phyloP scores from a whole-genome alignment of 2,113 vertebrate species.

The Zeus faber region DNA sequence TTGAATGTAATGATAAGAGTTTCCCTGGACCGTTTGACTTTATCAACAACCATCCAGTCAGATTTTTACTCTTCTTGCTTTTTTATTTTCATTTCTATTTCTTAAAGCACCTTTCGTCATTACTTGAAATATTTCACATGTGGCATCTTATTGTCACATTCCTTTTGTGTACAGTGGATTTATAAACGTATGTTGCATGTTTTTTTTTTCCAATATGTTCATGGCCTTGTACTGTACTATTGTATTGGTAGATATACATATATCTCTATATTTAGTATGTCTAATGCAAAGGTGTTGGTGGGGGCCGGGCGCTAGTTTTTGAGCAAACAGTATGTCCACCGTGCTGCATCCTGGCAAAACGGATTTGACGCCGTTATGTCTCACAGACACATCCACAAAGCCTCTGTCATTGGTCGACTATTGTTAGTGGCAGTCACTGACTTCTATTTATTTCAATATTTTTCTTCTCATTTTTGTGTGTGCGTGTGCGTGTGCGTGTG shows the following conservation, averaged over 20 bases:
- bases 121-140: constrained; percentile 56
- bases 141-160: constrained; percentile 38
- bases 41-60: too few relatives aligned
- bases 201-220: constrained; percentile 47
- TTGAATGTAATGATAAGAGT: constrained; percentile 62
- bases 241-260: constrained; percentile 45
- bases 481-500: too few relatives aligned
- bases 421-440: constrained; percentile 41
- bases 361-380: too few relatives aligned
- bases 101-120: constrained; percentile 46
- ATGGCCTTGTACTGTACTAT: constrained; percentile 63
- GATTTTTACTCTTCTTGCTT: constrained; percentile 9
- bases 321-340: too few relatives aligned
- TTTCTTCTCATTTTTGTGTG: constrained; percentile 27
- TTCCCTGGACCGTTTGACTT: constrained; percentile 20
- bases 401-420: constrained; percentile 42
- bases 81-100: constrained; percentile 20
- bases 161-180: constrained; percentile 56
- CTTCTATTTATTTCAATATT: constrained; percentile 38
- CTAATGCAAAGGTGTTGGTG: background rate
- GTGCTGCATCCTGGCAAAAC: too few relatives aligned
- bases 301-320: too few relatives aligned
- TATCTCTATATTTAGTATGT: constrained; percentile 24
- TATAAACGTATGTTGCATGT: constrained; percentile 62
- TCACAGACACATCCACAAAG: background rate